Evolutionary conservation across 2,888 invertebrate genomes (phyloP), one percentile per base, ranked within the genome.

Genomic region (Agonopterix heracliana): DNA sequence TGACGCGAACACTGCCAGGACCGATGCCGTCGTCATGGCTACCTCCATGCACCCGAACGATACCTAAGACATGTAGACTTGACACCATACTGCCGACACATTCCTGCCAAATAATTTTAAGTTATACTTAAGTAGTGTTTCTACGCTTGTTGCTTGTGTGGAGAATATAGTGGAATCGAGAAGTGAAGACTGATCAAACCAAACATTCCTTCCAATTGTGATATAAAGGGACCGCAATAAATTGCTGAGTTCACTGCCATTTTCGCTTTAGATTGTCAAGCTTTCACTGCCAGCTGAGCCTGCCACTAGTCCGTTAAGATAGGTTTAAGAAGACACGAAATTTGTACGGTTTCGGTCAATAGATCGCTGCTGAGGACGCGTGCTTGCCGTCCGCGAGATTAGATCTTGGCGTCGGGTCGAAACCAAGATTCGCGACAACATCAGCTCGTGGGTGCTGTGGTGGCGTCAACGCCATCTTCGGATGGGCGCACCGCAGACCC

Each of bases 401-500:
- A 57, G 52, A 54, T 46, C 48, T 61, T 54, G 54, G 58, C 52
- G 50, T 48, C 52, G 54, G 60, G 54, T 71, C 63, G 56, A 67
- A 60, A 61, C 62, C 87, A 86, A 83, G 69, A 87, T 87, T 87
- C 87, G 87, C 68, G 85, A 85, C 66, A 84, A 81, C 66, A 76
- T 85, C 74, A 81, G 79, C 60, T 81, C 81, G 79, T 87, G 87
- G 87, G 84, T 85, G 66, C 78, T 86, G 86, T 84, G 87, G 87
- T 83, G 85, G 85, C 85, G 86, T 78, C 78, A 81, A 69, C 79
- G 82, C 69, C 85, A 78, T 83, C 81, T 83, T 78, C 78, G 83
- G 81, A 83, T 84, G 82, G 85, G 86, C 83, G 85, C 85, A 72
- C 85, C 87, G 81, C 86, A 83, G 81, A 81, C 82, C 78, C 86